Conservation (phyloP, 2,888 invertebrate species). For the Terebella lapidaria region DNA sequence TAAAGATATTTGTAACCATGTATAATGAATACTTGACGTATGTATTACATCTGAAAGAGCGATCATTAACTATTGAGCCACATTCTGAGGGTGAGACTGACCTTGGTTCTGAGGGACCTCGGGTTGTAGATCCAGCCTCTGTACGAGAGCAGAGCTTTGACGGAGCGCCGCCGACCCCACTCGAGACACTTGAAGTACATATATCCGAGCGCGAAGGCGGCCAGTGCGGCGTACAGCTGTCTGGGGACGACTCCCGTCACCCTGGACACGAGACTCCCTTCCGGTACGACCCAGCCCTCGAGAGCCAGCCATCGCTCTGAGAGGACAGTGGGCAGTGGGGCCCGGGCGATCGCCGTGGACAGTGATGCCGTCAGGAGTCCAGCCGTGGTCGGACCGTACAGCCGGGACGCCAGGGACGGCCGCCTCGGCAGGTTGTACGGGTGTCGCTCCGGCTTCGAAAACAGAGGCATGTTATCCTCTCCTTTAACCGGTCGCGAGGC, state of each 20-base stretch:
- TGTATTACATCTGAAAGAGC: no score
- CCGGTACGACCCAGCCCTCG: not conserved
- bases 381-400: not conserved
- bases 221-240: not conserved
- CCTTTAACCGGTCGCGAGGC: no score
- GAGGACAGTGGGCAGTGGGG: not conserved
- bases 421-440: not conserved
- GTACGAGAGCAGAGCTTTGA: not conserved
- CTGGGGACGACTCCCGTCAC: not conserved
- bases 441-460: not conserved
- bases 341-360: not conserved
- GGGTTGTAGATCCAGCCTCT: conserved; percentile 2
- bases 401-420: not conserved
- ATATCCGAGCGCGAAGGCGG: not conserved
- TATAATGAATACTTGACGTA: no score
- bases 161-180: not conserved
- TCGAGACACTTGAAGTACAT: not conserved
- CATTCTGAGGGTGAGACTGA: not conserved
- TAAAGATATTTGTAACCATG: no score
- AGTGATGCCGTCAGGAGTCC: not conserved
- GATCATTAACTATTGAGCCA: no score
- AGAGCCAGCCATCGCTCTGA: not conserved
- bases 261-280: not conserved
- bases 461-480: no score
- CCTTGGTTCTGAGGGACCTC: conserved; percentile 1